Evolutionary conservation across 2,888 invertebrate genomes (phyloP), one percentile per base, ranked within the genome.

Genomic region (Heliothis peltigera): DNA sequence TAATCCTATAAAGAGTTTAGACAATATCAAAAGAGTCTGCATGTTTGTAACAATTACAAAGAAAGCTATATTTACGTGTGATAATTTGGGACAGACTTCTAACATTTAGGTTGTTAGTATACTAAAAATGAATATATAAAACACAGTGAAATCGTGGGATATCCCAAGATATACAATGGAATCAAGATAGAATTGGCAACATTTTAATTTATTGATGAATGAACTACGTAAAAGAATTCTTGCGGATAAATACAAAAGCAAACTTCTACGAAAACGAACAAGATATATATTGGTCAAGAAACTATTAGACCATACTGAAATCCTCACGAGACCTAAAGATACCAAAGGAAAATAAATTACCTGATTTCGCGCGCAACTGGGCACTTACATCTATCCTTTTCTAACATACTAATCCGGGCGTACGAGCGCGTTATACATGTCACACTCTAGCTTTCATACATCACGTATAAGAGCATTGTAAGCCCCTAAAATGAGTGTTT

Each of bases 401-500:
- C 86, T 70, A 72, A 67, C 83, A 54, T 76, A 82, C 78, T 88
- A 88, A 88, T 89, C 85, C 82, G 74, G 49, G 77, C 74, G 81
- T 83, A 82, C 70, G 52, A 68, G 71, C 76, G 79, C 79, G 82
- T 69, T 88, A 86, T 87, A 85, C 84, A 84, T 84, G 83, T 91
- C 92, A 85, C 89, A 81, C 86, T 91, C 84, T 77, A 80, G 84
- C 90, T 86, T 87, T 82, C 84, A 91, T 92, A 91, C 86, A 90
- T 93, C 92, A 92, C 87, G 79, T 81, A 83, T 85, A 87, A 90
- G 89, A 91, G 87, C 88, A 82, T 85, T 84, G 87, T 90, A 88
- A 93, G 91, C 91, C 85, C 83, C 84, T 87, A 86, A 90, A 93
- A 94, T 90, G 90, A 93, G 93, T 93, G 93, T 94, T 94, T 94